These are phyloP conservation scores for Zingel zingel DNA, from an alignment of 2,113 vertebrate species.

Conservation along the genomic window DNA sequence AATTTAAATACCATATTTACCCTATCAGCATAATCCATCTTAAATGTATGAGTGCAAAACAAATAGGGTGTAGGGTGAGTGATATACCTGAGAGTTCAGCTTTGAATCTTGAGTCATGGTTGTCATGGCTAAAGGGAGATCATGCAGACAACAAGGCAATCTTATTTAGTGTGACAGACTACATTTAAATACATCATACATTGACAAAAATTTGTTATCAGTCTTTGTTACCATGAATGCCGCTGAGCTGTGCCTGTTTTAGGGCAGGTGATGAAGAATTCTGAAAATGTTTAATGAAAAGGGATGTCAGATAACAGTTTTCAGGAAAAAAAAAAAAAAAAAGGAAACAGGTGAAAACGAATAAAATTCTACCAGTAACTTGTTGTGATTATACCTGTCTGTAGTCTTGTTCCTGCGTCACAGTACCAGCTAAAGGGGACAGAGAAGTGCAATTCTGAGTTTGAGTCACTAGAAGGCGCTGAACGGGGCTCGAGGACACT, in stretches of 20 bases:
- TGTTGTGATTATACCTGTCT: slow-evolving; percentile 56
- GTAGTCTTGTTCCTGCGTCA: slow-evolving; percentile 70
- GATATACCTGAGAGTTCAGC: slow-evolving; percentile 73
- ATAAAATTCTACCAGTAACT: neutral
- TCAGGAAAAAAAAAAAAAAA: neutral
- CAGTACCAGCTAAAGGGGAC: slow-evolving; percentile 63
- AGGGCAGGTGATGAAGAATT: slow-evolving; percentile 80
- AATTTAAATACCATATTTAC: neutral
- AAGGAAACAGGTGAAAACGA: neutral
- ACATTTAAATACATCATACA: neutral
- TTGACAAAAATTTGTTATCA: neutral
- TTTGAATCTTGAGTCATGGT: slow-evolving; percentile 70
- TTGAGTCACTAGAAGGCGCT: slow-evolving; percentile 92
- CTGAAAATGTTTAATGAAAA: slow-evolving; percentile 64
- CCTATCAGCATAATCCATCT: no score
- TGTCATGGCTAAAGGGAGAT: slow-evolving; percentile 67
- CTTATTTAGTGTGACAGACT: neutral
- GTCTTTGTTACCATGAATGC: slow-evolving; percentile 84
- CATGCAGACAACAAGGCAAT: slow-evolving; percentile 14
- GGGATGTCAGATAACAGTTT: neutral
- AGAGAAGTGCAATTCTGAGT: slow-evolving; percentile 85
- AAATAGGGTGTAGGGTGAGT: neutral
- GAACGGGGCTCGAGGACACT: slow-evolving; percentile 81
- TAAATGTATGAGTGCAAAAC: neutral
- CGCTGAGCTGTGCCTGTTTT: slow-evolving; percentile 85